Conservation (phyloP, 2,113 vertebrate genomes). For the Pollachius pollachius region DNA sequence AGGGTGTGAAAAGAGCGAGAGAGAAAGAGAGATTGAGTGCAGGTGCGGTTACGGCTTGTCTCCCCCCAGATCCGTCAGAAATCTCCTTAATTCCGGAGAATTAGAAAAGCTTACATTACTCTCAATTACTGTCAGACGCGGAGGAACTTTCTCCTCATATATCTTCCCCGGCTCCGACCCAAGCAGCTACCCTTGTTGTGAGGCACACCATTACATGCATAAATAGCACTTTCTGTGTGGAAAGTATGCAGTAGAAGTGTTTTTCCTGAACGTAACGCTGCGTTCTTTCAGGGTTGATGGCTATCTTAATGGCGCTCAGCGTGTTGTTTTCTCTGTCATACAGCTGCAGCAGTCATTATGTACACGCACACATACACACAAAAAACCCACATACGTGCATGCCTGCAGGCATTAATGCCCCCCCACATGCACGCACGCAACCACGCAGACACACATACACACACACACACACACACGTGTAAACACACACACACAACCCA, state of each 20-base stretch:
- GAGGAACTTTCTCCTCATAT: conserved; percentile 3
- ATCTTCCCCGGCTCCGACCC: too few relatives aligned
- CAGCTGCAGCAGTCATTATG: conserved; percentile 44
- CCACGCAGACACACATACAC: too few relatives aligned
- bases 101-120: conserved; percentile 60
- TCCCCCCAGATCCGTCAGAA: conserved; percentile 53
- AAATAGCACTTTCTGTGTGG: too few relatives aligned
- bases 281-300: conserved; percentile 35
- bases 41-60: conserved; percentile 57
- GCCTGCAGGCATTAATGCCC: conserved; percentile 19
- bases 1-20: not conserved
- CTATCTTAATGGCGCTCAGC: conserved; percentile 47
- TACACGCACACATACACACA: conserved; percentile 30
- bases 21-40: conserved; percentile 20
- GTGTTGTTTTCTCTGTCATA: conserved; percentile 45
- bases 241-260: too few relatives aligned
- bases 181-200: too few relatives aligned
- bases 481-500: too few relatives aligned
- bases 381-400: not conserved
- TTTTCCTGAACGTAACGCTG: conserved; percentile 9
- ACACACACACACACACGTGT: too few relatives aligned
- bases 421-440: too few relatives aligned
- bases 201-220: too few relatives aligned
- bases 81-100: conserved; percentile 55
- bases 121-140: conserved; percentile 60